Evolutionary conservation across 2,797 vertebrate genomes (phyloP).

Genomic region (Sebastes trivittatus): DNA sequence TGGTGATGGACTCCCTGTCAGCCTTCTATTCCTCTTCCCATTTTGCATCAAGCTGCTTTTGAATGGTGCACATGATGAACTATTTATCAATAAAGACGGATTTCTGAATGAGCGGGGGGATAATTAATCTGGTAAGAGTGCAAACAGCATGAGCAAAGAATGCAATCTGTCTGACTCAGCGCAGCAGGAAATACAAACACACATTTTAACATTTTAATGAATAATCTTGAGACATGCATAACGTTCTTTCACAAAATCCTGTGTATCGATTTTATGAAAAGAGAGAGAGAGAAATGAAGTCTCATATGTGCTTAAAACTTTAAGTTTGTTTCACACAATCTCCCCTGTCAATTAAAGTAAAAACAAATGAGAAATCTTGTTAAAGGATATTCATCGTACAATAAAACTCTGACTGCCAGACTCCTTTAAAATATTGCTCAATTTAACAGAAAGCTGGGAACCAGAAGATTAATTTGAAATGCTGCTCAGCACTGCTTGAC

Average conservation of each 20-base stretch:
- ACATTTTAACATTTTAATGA: background rate
- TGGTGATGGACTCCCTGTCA: background rate
- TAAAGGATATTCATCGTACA: too few relatives aligned
- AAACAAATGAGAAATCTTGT: too few relatives aligned
- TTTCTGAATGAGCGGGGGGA: background rate
- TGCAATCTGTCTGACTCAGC: background rate
- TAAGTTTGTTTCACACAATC: background rate
- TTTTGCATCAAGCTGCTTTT: background rate
- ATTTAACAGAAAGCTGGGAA: too few relatives aligned
- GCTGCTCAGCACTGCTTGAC: too few relatives aligned
- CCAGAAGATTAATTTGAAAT: too few relatives aligned
- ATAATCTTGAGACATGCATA: background rate
- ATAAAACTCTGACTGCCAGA: too few relatives aligned
- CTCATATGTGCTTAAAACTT: background rate
- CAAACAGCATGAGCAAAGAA: background rate
- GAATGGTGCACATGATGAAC: background rate
- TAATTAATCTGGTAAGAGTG: conserved; percentile 4
- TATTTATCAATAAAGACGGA: conserved; percentile 10
- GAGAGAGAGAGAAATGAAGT: background rate
- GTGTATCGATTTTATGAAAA: background rate
- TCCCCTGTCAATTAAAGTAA: background rate
- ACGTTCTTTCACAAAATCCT: background rate
- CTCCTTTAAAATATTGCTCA: too few relatives aligned
- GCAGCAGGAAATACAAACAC: background rate
- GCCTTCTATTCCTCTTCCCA: background rate